These are phyloP conservation scores for Lerema accius DNA, from an alignment of 1,140 invertebrate species.

Conservation along the genomic window DNA sequence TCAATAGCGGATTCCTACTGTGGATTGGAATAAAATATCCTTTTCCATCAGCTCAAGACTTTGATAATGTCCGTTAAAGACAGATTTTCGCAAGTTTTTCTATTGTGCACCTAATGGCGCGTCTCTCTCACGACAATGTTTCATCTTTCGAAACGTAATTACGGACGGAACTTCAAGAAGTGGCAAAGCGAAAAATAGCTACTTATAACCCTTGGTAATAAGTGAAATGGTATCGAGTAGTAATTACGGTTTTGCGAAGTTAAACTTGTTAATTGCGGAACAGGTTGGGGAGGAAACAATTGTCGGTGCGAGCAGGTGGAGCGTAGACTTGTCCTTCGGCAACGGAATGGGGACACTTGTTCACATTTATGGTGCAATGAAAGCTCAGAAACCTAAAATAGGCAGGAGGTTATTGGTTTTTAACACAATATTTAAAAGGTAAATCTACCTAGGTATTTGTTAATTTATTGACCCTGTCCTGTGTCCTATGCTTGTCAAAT, in stretches of 20 bases:
- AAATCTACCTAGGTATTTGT: too few species aligned
- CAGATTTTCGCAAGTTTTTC: conserved; percentile 13
- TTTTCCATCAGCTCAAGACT: too few species aligned
- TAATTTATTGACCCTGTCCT: too few species aligned
- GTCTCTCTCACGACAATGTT: conserved; percentile 42
- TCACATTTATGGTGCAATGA: conserved; percentile 11
- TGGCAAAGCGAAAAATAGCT: conserved; percentile 47
- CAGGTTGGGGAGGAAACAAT: conserved; percentile 44
- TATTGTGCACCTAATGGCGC: neutral
- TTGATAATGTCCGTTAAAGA: too few species aligned
- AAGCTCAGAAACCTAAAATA: too few species aligned
- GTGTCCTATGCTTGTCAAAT: too few species aligned
- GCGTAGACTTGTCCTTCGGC: neutral
- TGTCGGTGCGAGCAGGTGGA: conserved; percentile 27
- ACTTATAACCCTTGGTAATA: conserved; percentile 39
- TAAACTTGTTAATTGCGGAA: conserved; percentile 54
- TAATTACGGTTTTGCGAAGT: conserved; percentile 49
- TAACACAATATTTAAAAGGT: too few species aligned
- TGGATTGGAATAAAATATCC: too few species aligned
- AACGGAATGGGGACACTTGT: conserved; percentile 19
- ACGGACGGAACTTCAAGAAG: conserved; percentile 28
- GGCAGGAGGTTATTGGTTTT: too few species aligned
- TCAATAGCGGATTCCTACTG: too few species aligned
- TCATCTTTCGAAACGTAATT: conserved; percentile 28
- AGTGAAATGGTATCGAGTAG: conserved; percentile 46